phyloP scores from a whole-genome alignment of 2,888 invertebrate genomes.

The Dolichopus griseipennis region DNA sequence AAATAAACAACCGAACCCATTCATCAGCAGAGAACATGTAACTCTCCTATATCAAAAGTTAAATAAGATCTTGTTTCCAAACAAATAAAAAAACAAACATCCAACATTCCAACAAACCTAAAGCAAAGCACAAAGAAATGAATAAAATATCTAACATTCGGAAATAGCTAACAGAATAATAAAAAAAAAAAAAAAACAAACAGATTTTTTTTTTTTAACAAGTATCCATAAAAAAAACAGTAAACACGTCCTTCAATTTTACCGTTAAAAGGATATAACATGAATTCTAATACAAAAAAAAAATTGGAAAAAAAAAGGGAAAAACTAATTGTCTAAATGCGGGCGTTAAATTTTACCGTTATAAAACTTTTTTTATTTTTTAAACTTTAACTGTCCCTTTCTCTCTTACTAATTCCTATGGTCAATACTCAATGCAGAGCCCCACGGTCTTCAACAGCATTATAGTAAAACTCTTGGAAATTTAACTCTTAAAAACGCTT shows the following conservation, averaged over 20 bases:
- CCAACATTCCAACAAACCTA: neutral
- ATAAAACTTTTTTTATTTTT: neutral
- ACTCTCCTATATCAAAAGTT: neutral
- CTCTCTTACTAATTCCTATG: neutral
- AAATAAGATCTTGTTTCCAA: neutral
- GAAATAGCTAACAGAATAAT: neutral
- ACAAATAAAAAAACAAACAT: neutral
- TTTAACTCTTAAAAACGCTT: too few relatives aligned
- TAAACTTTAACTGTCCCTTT: neutral
- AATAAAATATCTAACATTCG: too few relatives aligned
- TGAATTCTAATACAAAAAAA: neutral
- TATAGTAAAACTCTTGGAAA: too few relatives aligned
- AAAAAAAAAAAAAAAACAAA: neutral
- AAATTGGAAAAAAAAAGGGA: neutral
- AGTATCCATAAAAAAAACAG: neutral
- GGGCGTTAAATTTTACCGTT: slow-evolving; percentile 6
- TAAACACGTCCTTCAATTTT: slow-evolving; percentile 6
- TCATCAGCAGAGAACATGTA: slow-evolving; percentile 15
- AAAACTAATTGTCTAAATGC: neutral
- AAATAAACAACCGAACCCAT: slow-evolving; percentile 20
- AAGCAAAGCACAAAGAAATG: too few relatives aligned
- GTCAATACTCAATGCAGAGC: too few relatives aligned
- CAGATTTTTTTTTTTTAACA: neutral
- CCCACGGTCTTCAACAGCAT: too few relatives aligned
- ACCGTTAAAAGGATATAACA: slow-evolving; percentile 1